Percentiles rank a stretch among this genome's conserved stretches.
Conservation (phyloP, 2,113 vertebrate genomes). For the Pyrgilauda ruficollis region DNA sequence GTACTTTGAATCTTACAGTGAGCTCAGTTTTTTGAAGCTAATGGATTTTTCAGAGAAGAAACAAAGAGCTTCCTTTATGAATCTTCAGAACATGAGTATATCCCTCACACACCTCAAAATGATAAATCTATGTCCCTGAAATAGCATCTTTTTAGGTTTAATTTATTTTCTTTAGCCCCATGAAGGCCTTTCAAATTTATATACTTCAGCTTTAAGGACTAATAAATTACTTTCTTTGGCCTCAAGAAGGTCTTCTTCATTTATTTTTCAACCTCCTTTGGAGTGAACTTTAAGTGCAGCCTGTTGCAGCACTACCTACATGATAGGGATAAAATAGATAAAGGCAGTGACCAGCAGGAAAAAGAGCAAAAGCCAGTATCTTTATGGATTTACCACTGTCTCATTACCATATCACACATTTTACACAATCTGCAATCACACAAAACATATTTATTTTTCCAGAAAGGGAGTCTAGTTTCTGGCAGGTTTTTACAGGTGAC, state of each 20-base stretch:
- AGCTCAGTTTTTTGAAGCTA: not conserved
- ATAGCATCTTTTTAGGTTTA: conserved; percentile 69
- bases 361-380: not conserved
- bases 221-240: conserved; percentile 71
- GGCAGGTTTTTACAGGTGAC: not conserved
- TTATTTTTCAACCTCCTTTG: conserved; percentile 66
- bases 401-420: not conserved
- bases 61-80: not conserved
- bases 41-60: conserved; percentile 49
- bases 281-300: conserved; percentile 19
- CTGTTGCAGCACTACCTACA: not conserved
- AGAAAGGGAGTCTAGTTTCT: not conserved
- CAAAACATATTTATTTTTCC: not conserved
- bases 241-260: conserved; percentile 67
- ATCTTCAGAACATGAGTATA: conserved; percentile 33
- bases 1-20: conserved; percentile 35
- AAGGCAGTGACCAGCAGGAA: not conserved
- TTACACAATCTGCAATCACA: not conserved
- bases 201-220: conserved; percentile 43
- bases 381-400: not conserved
- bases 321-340: not conserved
- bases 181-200: conserved; percentile 65
- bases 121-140: conserved; percentile 73
- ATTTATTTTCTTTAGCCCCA: conserved; percentile 73
- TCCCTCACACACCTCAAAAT: conserved; percentile 28